Conservation (phyloP, 2,113 vertebrate species). For the Tachycineta bicolor region DNA sequence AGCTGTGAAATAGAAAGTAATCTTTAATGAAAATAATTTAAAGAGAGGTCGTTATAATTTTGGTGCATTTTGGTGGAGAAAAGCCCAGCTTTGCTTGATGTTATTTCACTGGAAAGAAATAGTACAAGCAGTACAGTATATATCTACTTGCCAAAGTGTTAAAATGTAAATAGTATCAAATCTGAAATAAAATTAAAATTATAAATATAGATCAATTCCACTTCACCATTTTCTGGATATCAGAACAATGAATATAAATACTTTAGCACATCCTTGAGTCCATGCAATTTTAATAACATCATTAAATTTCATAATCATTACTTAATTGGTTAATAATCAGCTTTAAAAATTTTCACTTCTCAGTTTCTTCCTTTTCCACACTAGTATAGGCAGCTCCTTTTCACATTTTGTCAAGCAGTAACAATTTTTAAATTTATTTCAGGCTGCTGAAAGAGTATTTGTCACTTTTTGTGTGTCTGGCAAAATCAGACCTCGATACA, state of each 20-base stretch:
- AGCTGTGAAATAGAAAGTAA: background rate
- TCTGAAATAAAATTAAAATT: background rate
- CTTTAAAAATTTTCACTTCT: background rate
- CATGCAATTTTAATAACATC: background rate
- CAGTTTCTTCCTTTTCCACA: background rate
- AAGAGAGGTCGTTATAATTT: background rate
- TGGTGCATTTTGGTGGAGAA: background rate
- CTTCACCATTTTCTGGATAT: background rate
- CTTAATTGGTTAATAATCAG: background rate
- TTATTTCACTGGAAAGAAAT: background rate
- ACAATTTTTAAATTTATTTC: background rate
- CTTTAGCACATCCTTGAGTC: background rate
- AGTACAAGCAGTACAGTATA: background rate
- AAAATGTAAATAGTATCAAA: background rate
- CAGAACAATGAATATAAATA: background rate
- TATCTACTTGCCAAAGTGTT: background rate
- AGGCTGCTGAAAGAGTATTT: background rate
- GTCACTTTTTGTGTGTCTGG: background rate
- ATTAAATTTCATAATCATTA: background rate
- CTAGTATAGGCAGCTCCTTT: background rate
- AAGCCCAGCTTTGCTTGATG: background rate
- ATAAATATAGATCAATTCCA: background rate
- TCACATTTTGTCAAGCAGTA: background rate
- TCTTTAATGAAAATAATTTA: background rate
- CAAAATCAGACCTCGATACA: background rate